These are phyloP conservation scores for Epirrhoe alternata DNA, from an alignment of 2,888 invertebrate genomes.

Conservation along the genomic window DNA sequence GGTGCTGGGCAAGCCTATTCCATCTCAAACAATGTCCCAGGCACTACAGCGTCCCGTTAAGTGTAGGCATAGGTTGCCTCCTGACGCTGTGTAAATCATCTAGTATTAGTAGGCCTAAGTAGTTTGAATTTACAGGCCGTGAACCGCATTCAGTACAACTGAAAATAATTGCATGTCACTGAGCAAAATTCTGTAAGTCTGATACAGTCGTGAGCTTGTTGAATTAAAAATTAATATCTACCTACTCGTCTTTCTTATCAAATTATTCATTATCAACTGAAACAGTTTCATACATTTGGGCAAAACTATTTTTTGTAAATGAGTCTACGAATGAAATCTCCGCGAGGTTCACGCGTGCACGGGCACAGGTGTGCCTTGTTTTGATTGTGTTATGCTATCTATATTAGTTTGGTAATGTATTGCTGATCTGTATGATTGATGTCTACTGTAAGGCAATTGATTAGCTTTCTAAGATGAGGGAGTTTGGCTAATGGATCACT, in stretches of 20 bases:
- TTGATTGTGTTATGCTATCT: slow-evolving; percentile 40
- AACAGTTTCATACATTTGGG: slow-evolving; percentile 9
- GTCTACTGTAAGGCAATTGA: slow-evolving; percentile 13
- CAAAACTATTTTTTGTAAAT: slow-evolving; percentile 43
- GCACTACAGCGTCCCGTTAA: no score
- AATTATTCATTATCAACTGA: slow-evolving; percentile 4
- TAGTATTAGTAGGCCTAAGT: no score
- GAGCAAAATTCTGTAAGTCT: no score
- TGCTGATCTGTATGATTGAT: slow-evolving; percentile 33
- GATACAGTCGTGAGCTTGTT: not conserved
- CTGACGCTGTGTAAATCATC: no score
- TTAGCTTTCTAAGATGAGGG: slow-evolving; percentile 5
- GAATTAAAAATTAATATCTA: not conserved
- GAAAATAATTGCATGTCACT: no score
- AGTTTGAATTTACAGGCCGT: no score
- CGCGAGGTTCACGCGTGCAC: slow-evolving; percentile 32
- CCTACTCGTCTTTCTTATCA: not conserved
- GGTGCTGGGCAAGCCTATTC: no score
- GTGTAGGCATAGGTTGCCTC: no score
- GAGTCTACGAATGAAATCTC: slow-evolving; percentile 36
- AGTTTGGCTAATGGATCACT: not conserved
- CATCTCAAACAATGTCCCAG: no score
- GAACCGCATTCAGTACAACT: no score
- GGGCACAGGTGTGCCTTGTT: slow-evolving; percentile 43
- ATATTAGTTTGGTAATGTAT: slow-evolving; percentile 35